Evolutionary conservation across 2,888 invertebrate species (phyloP).

Genomic region (Mythimna vitellina): DNA sequence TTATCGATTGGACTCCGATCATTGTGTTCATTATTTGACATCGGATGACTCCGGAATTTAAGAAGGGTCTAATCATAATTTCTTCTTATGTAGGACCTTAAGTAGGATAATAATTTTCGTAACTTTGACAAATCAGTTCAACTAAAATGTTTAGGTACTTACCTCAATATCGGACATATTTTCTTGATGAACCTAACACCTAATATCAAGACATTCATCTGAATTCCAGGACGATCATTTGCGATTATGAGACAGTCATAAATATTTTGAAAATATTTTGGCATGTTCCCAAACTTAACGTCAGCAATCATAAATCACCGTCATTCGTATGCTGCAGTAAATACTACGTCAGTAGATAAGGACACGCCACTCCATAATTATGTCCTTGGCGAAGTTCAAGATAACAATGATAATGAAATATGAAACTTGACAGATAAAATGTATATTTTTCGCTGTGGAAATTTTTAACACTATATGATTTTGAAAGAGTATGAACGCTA

Average conservation of each 20-base stretch:
- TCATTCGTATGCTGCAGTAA: conserved; percentile 40
- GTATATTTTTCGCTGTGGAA: conserved; percentile 54
- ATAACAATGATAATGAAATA: conserved; percentile 70
- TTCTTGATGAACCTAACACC: not conserved
- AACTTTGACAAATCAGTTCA: not conserved
- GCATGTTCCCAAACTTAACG: conserved; percentile 40
- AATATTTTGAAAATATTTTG: conserved; percentile 51
- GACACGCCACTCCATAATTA: conserved; percentile 68
- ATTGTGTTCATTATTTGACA: conserved; percentile 28
- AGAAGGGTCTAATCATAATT: too few relatives aligned
- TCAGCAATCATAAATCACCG: conserved; percentile 45
- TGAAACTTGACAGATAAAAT: conserved; percentile 64
- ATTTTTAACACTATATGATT: conserved; percentile 40
- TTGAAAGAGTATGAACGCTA: not conserved
- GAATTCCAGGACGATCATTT: conserved; percentile 16
- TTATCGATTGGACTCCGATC: conserved; percentile 45
- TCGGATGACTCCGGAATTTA: not conserved
- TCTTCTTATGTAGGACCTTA: too few relatives aligned
- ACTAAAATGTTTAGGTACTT: not conserved
- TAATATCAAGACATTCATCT: not conserved
- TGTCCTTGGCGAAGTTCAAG: conserved; percentile 74
- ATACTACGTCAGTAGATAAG: conserved; percentile 67
- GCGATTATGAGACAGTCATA: conserved; percentile 35
- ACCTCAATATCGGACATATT: not conserved
- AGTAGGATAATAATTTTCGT: not conserved